Conservation (phyloP, 30 jellyfish, hydroid and myxozoan species). For the Aurelia coerulea region DNA sequence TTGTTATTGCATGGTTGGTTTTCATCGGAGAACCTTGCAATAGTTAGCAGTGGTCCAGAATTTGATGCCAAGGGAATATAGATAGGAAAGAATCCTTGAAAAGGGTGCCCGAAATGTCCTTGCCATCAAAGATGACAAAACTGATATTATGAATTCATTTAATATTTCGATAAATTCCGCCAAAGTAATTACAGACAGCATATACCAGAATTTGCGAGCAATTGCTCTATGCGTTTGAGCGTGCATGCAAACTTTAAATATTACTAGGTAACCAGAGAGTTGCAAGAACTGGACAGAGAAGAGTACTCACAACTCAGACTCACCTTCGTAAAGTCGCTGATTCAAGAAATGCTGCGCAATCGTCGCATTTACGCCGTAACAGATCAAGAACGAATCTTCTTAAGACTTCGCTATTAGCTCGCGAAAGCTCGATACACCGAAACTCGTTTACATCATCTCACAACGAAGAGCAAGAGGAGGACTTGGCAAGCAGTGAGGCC, state of each 20-base stretch:
- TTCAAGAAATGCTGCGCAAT: neutral
- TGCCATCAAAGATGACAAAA: no score
- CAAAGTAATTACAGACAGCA: no score
- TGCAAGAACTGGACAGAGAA: neutral
- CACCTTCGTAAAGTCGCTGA: neutral
- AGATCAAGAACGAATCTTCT: neutral
- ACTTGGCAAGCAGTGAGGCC: neutral
- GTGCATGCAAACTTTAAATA: neutral
- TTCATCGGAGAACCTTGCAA: no score
- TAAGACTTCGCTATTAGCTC: neutral
- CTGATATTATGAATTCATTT: no score
- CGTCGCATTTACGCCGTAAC: neutral
- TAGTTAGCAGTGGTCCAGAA: no score
- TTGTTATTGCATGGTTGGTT: no score
- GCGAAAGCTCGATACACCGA: slow-evolving; percentile 27
- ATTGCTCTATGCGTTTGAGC: no score
- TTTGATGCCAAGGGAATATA: no score
- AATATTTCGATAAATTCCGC: no score
- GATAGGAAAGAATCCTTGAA: no score
- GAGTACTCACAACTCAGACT: neutral
- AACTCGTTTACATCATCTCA: slow-evolving; percentile 11
- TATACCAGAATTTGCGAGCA: no score
- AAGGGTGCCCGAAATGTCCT: no score
- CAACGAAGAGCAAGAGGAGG: neutral
- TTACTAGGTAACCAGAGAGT: neutral